Conservation (phyloP, 2,797 vertebrate genomes). For the Fistularia commersonii region DNA sequence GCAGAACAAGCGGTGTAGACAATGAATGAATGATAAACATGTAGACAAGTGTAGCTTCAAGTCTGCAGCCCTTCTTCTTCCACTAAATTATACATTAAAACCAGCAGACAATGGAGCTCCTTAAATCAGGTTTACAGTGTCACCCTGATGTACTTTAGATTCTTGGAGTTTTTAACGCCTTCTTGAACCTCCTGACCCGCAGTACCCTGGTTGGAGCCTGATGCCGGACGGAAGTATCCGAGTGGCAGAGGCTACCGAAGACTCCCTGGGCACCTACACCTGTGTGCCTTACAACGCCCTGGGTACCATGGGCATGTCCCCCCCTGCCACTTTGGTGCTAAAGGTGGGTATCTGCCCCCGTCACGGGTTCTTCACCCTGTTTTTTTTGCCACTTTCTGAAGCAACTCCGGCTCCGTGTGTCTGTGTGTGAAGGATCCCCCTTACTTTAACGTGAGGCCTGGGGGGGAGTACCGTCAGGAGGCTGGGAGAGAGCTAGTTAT, state of each 20-base stretch:
- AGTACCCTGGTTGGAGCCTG: conserved; percentile 95
- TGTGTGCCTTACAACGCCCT: conserved; percentile 99
- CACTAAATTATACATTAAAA: too few species aligned
- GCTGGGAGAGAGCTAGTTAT: conserved; percentile 97
- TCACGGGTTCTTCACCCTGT: background rate
- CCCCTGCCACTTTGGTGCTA: conserved; percentile 97
- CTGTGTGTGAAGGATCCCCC: conserved; percentile 85
- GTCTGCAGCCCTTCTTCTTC: too few species aligned
- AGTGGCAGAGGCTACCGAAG: conserved; percentile 96
- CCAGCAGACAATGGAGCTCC: too few species aligned
- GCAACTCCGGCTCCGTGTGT: conserved; percentile 24
- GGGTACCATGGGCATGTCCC: conserved; percentile 99
- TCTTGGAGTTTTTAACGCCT: background rate
- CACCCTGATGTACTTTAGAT: too few species aligned
- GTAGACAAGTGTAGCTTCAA: too few species aligned
- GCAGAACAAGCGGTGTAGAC: too few species aligned
- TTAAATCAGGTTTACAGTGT: conserved; percentile 13
- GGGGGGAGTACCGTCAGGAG: conserved; percentile 99
- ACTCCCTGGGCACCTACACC: conserved; percentile 99
- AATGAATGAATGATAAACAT: too few species aligned
- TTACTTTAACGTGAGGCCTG: conserved; percentile 99
- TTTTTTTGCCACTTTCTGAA: background rate
- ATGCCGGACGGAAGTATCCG: conserved; percentile 95
- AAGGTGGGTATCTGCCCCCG: conserved; percentile 77
- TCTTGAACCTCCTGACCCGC: conserved; percentile 6